Percentiles rank a stretch among this genome's conserved stretches.
Evolutionary conservation across 2,888 invertebrate genomes (phyloP).

Genomic region (Cryptocheilus praepositus): DNA sequence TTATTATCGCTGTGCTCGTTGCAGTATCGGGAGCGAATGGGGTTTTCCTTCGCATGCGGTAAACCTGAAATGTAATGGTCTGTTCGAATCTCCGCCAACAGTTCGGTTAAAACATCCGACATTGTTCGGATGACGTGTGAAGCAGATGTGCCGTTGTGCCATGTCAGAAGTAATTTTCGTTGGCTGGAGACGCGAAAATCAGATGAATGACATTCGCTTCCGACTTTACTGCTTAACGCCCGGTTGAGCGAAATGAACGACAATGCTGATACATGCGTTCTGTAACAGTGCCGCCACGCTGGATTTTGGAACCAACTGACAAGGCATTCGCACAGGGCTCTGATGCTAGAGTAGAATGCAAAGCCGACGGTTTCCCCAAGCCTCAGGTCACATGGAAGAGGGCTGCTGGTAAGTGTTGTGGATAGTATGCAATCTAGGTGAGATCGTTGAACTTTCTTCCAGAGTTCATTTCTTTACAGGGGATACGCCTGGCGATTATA

Average conservation of each 20-base stretch:
- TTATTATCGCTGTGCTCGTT: conserved; percentile 33
- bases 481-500: conserved; percentile 93
- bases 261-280: conserved; percentile 56
- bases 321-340: conserved; percentile 96
- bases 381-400: conserved; percentile 96
- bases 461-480: conserved; percentile 76
- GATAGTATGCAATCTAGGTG: background rate
- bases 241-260: conserved; percentile 24
- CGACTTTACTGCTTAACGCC: conserved; percentile 49
- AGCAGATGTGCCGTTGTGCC: no score
- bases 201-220: conserved; percentile 41
- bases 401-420: conserved; percentile 85
- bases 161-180: background rate
- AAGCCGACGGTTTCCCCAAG: conserved; percentile 96
- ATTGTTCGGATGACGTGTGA: no score
- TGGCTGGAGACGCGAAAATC: conserved; percentile 21
- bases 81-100: conserved; percentile 7
- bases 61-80: conserved; percentile 24
- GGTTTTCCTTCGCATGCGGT: conserved; percentile 43
- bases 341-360: conserved; percentile 95
- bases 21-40: conserved; percentile 53
- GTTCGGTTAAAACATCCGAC: no score
- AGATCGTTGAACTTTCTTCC: conserved; percentile 9
- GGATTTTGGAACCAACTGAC: conserved; percentile 96
- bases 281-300: conserved; percentile 93